Percentiles rank a stretch among this genome's conserved stretches.
These are phyloP conservation scores for Trinectes maculatus DNA, from an alignment of 2,113 vertebrate species.

Conservation along the genomic window DNA sequence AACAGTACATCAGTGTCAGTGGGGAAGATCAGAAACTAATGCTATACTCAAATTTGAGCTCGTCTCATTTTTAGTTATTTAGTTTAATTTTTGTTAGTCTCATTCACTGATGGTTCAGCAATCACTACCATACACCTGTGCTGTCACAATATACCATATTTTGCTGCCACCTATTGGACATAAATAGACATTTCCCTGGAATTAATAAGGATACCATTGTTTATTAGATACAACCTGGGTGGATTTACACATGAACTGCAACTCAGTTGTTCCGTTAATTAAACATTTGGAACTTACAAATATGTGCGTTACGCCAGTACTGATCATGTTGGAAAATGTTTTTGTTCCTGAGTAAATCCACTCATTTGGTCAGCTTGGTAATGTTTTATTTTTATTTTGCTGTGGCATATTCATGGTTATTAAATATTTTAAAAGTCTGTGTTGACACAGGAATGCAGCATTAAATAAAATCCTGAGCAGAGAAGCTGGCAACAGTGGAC, in stretches of 20 bases:
- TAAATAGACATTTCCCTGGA: background rate
- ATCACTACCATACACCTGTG: background rate
- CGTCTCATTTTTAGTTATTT: too few relatives aligned
- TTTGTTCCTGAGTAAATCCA: conserved; percentile 33
- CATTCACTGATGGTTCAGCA: too few relatives aligned
- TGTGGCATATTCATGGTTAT: conserved; percentile 52
- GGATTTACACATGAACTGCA: conserved; percentile 23
- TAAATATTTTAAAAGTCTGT: conserved; percentile 3
- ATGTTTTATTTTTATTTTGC: background rate
- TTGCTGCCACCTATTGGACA: conserved; percentile 60
- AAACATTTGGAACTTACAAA: background rate
- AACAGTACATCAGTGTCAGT: background rate
- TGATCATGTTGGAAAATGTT: background rate
- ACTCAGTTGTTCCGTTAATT: background rate
- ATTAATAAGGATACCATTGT: background rate
- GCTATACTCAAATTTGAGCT: background rate
- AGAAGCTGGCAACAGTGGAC: conserved; percentile 57
- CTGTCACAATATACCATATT: conserved; percentile 7
- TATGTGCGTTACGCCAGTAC: background rate
- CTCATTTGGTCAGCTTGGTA: background rate
- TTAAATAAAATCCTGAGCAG: conserved; percentile 70
- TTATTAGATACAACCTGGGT: conserved; percentile 23
- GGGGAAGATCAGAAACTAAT: background rate
- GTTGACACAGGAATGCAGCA: conserved; percentile 55
- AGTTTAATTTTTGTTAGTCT: conserved; percentile 37